Conservation (phyloP, 2,888 invertebrate genomes). For the Zaprionus lineosus region DNA sequence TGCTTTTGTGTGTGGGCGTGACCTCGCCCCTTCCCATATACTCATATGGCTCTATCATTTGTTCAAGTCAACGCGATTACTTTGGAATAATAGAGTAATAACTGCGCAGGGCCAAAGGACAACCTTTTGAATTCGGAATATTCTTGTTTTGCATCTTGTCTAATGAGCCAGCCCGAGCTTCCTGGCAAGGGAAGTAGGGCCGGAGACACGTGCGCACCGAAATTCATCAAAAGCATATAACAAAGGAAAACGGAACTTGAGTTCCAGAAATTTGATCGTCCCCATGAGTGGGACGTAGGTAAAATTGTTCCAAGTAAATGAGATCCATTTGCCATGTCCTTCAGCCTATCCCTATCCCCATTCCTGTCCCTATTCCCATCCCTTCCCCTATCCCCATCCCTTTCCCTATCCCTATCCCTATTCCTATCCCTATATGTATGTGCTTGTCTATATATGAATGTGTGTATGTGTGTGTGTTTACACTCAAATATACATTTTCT, state of each 20-base stretch:
- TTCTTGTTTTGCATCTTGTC: slow-evolving; percentile 42
- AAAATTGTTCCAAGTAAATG: too few relatives aligned
- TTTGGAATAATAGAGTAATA: slow-evolving; percentile 61
- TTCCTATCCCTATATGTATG: too few relatives aligned
- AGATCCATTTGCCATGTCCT: too few relatives aligned
- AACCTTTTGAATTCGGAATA: slow-evolving; percentile 28
- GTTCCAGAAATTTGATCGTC: slow-evolving; percentile 16
- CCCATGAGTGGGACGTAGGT: background rate
- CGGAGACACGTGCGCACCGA: slow-evolving; percentile 60
- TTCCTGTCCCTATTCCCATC: too few relatives aligned
- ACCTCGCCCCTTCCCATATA: background rate
- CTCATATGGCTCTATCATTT: slow-evolving; percentile 53
- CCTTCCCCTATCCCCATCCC: too few relatives aligned
- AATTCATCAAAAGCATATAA: slow-evolving; percentile 46
- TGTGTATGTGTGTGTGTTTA: background rate
- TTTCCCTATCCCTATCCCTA: too few relatives aligned
- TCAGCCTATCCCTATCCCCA: too few relatives aligned
- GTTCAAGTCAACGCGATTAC: slow-evolving; percentile 33
- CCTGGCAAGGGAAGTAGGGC: slow-evolving; percentile 56
- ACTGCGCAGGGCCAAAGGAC: slow-evolving; percentile 24
- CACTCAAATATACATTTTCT: too few relatives aligned
- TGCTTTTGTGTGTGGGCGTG: background rate
- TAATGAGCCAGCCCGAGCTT: slow-evolving; percentile 60
- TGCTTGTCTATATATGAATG: background rate
- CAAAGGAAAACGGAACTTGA: slow-evolving; percentile 29